Evolutionary conservation across 2,113 vertebrate species (phyloP), one percentile per base, ranked within the genome.

Genomic region (Eurypyga helias): DNA sequence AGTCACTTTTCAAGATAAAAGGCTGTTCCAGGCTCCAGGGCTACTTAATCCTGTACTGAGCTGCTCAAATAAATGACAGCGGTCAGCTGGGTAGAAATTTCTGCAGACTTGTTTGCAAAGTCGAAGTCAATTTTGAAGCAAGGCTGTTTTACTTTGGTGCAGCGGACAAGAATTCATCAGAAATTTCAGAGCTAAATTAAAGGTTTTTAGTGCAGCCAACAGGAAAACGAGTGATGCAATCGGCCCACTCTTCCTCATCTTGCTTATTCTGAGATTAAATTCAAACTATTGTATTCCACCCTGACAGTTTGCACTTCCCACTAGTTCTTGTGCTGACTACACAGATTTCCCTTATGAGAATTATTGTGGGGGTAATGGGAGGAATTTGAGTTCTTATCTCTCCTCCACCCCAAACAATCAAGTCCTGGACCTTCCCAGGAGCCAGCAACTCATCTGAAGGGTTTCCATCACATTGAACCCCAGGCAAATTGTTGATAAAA

Each of bases 171-270:
- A 81, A 97, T 67, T 78, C 88, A 64, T 38, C 85, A 92, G 90
- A 90, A 90, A 66, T 77, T 83, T 80, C 34, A 24, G 71, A 28
- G 55, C 48, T 82, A 79, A 96, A 89, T 71, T 31, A 75, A 87
- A 93, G 43, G 55, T 3, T 67, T 93, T 92, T 61, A 86, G 69
- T 81, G 88, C 83, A 96, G 86, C 61, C 83, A 96, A 36, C 55
- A 92, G 86, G 83, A 95, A 94, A 91, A 88, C 0, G 55, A 75
- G 69, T 86, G 95, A 90, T 83, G 85, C 80, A 95, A 93, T 64
- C 5, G 0, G 43, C 76, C 46, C 64, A 36, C 51, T 96, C 38
- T 87, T 90, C 90, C 64, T 84, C 16, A 0, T 36, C 31, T 79
- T 77, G 49, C 52, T 90, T 81, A 45, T 72, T 84, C 61, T 90